phyloP scores from a whole-genome alignment of 2,797 vertebrate species.

The Setipinna tenuifilis region DNA sequence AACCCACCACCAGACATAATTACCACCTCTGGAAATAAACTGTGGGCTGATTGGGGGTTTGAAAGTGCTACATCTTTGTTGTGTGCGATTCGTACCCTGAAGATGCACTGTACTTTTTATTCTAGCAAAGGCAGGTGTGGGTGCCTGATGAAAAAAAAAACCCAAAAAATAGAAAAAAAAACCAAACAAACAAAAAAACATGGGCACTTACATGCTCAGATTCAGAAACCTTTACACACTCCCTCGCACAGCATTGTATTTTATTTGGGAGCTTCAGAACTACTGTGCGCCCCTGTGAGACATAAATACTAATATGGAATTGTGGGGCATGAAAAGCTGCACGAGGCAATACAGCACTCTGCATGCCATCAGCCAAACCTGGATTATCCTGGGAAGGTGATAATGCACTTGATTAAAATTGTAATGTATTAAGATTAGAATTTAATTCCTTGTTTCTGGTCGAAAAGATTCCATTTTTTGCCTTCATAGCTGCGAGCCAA shows the following conservation, averaged over 20 bases:
- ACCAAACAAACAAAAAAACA: not conserved
- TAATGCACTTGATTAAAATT: conserved; percentile 72
- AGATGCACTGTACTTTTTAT: not conserved
- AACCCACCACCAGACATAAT: conserved; percentile 12
- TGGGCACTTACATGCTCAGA: not conserved
- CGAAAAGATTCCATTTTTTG: conserved; percentile 58
- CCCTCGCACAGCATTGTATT: not conserved
- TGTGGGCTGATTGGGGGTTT: conserved; percentile 18
- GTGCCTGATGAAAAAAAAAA: not conserved
- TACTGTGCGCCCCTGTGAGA: conserved; percentile 6
- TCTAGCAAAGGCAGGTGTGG: not conserved
- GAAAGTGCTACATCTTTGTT: not conserved
- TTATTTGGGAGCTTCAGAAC: not conserved
- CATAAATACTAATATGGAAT: conserved; percentile 65
- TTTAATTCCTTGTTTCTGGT: conserved; percentile 60
- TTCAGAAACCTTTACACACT: not conserved
- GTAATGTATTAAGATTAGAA: conserved; percentile 65
- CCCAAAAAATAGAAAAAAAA: no score
- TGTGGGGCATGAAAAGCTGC: conserved; percentile 62
- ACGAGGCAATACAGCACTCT: conserved; percentile 59
- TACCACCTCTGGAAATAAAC: conserved; percentile 27
- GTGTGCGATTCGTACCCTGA: not conserved
- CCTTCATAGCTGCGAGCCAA: conserved; percentile 47
- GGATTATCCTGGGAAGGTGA: conserved; percentile 66
- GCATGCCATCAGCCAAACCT: conserved; percentile 66